Evolutionary conservation across 1,140 invertebrate genomes (phyloP).

Genomic region (Bombus terrestris): DNA sequence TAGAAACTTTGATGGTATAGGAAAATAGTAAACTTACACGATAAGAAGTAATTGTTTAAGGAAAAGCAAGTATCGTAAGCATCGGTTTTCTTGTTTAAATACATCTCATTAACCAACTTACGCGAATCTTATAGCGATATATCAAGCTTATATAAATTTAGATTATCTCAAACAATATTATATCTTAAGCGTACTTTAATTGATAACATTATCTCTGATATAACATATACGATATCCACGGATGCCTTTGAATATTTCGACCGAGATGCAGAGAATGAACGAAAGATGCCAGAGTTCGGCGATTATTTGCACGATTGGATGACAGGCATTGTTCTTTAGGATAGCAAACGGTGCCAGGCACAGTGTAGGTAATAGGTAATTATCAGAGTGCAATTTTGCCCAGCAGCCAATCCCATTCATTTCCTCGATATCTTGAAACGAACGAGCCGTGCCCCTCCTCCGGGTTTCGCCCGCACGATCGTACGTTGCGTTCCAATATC

Average conservation of each 20-base stretch:
- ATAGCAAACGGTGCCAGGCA: constrained; percentile 44
- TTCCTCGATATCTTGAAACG: constrained; percentile 79
- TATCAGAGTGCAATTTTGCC: constrained; percentile 75
- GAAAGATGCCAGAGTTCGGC: constrained; percentile 39
- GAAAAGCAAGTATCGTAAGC: no score
- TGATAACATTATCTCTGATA: not conserved
- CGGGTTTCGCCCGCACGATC: constrained; percentile 52
- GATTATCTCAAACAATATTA: not conserved
- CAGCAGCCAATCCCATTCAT: constrained; percentile 77
- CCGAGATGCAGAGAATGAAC: not conserved
- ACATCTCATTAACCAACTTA: not conserved
- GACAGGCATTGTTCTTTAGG: constrained; percentile 58
- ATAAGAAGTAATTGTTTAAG: not conserved
- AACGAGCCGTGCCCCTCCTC: constrained; percentile 44
- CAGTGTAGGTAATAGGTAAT: constrained; percentile 79
- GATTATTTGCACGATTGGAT: constrained; percentile 40
- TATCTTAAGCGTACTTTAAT: not conserved
- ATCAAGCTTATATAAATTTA: not conserved
- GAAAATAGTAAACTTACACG: not conserved
- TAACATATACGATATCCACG: not conserved
- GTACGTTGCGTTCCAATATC: constrained; percentile 65
- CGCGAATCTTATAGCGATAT: not conserved
- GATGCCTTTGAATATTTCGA: not conserved
- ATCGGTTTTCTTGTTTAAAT: no score
- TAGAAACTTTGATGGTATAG: not conserved